Base-by-base conservation (phyloP, 1,140 invertebrate species). In the Zaprionus tsacasi region DNA sequence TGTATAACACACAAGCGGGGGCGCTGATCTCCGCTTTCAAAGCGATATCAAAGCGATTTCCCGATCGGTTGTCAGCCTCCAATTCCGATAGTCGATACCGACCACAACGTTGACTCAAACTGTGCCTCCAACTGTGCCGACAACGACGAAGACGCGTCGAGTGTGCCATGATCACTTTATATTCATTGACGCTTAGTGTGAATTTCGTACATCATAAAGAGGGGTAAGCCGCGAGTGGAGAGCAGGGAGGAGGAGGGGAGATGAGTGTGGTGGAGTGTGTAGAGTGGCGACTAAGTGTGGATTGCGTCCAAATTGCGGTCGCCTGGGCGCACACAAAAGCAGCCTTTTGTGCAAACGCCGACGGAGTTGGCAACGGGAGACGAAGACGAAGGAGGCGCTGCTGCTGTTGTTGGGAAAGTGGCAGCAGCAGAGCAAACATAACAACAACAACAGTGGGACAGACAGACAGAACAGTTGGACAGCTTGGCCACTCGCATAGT, bases 181-280 rank as follows among this genome's bases (percentile, higher is more conserved):
- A 77, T 83, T 89, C 85, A 89, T 89, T 89, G 85, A 89, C 85
- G 78, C 75, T 85, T 76, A 81, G 85, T 89, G 86, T 89, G 81
- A 89, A 89, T 71, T 85, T 89, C 71, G 73, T 81, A 89, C 81
- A 82, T 88, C 85, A 85, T 89, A 89, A 89, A 89, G 70, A 76
- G 64, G 43, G 43, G 52, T 43, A 65, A 65, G 71, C 64, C 43
- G 45, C 15, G 17, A 25, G 45, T 21, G 0, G n/a, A 43, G 40
- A 15, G 40, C 6, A 2, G 40, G 6, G 40, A n/a, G 6, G 40
- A n/a, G 40, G n/a, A 21, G 21, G 21, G 21, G 21, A 21, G 21
- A 21, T 21, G 21, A 21, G 21, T 21, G 21, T 21, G 21, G 21
- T 21, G n/a, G n/a, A 15, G 6, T 45, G 45, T 56, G 45, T 56